These are phyloP conservation scores for Glyptemys insculpta DNA, from an alignment of 2,797 vertebrate genomes.

Conservation along the genomic window DNA sequence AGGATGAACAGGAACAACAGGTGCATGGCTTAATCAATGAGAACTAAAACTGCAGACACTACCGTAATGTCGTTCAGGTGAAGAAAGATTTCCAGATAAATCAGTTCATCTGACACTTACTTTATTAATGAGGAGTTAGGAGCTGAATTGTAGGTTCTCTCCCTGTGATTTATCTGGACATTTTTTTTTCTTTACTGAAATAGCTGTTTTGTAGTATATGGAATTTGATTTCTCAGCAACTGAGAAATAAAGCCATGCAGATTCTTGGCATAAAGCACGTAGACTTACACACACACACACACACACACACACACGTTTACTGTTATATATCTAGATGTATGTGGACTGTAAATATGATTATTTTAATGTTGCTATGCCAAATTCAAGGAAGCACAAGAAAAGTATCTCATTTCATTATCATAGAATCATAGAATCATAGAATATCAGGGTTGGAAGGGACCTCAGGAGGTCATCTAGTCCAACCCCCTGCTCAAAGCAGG, in stretches of 20 bases:
- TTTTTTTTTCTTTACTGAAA: conserved; percentile 21
- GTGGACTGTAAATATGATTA: neutral
- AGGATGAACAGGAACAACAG: conserved; percentile 39
- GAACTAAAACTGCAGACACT: conserved; percentile 56
- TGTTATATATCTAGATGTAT: neutral
- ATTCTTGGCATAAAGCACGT: neutral
- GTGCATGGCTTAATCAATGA: conserved; percentile 54
- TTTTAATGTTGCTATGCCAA: neutral
- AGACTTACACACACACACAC: neutral
- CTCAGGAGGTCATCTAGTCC: no score
- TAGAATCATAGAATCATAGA: no score
- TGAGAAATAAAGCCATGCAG: neutral
- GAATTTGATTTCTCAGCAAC: neutral
- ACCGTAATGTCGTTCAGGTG: conserved; percentile 32
- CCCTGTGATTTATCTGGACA: conserved; percentile 29
- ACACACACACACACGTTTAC: neutral
- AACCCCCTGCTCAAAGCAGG: no score
- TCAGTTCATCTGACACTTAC: conserved; percentile 49
- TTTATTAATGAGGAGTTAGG: conserved; percentile 70
- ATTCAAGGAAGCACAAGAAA: neutral
- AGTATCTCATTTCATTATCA: neutral
- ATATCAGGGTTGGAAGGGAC: no score
- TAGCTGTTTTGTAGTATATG: neutral
- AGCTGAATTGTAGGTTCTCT: neutral
- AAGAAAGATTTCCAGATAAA: conserved; percentile 69